A percentile compares a stretch with the other conserved stretches of the same genome.
phyloP scores from a whole-genome alignment of 2,888 invertebrate genomes.

The Carabus problematicus region DNA sequence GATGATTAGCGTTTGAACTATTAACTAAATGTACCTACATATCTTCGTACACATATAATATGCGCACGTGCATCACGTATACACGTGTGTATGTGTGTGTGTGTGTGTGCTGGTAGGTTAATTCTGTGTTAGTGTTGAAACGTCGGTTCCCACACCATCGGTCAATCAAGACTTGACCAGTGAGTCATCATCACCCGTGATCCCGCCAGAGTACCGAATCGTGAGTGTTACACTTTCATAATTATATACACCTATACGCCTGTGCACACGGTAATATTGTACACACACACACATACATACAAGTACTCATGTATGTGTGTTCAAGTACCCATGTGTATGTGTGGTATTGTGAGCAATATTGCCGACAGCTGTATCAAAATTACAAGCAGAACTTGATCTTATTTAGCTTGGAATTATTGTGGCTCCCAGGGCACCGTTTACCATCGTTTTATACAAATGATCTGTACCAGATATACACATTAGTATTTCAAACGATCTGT shows the following conservation, averaged over 20 bases:
- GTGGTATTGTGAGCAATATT: background rate
- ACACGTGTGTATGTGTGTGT: background rate
- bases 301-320: background rate
- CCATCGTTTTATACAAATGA: too few relatives aligned
- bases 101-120: conserved; percentile 3
- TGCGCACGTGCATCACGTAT: too few relatives aligned
- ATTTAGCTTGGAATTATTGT: too few relatives aligned
- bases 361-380: background rate
- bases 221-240: conserved; percentile 43
- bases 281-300: background rate
- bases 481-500: too few relatives aligned
- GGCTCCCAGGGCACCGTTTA: too few relatives aligned
- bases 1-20: too few relatives aligned
- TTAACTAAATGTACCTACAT: too few relatives aligned
- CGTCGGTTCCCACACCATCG: conserved; percentile 32
- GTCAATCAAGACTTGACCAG: conserved; percentile 31
- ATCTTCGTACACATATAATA: too few relatives aligned
- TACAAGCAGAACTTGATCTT: background rate
- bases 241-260: conserved; percentile 29
- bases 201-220: conserved; percentile 29
- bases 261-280: background rate
- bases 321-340: conserved; percentile 1
- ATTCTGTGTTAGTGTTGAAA: background rate
- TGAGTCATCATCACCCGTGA: conserved; percentile 40
- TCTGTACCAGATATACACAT: too few relatives aligned